Conservation (phyloP, 2,888 invertebrate genomes). For the Eilema caniola region DNA sequence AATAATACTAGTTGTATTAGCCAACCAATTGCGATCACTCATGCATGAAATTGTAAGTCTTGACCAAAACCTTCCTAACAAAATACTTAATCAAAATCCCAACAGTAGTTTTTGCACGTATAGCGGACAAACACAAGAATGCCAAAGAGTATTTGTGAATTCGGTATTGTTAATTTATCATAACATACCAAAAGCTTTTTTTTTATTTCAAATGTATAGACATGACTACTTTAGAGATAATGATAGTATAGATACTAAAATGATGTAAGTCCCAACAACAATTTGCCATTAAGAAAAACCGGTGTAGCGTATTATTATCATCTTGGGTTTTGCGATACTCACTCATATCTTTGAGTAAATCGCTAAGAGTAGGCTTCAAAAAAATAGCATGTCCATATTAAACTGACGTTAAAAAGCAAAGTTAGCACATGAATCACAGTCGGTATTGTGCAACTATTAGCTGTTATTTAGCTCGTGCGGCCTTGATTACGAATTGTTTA, state of each 20-base stretch:
- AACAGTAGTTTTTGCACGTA: no score
- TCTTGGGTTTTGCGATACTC: background rate
- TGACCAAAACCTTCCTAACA: no score
- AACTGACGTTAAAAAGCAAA: background rate
- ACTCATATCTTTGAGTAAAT: background rate
- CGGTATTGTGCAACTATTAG: background rate
- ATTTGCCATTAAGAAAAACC: background rate
- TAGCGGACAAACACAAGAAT: no score
- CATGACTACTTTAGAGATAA: no score
- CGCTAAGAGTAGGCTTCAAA: background rate
- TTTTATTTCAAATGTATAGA: no score
- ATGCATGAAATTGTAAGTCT: no score
- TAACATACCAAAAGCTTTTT: no score
- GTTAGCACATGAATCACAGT: background rate
- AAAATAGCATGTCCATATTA: background rate
- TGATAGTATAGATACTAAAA: background rate
- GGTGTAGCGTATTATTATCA: background rate
- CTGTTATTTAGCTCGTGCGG: background rate
- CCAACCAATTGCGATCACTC: no score
- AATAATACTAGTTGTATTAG: no score
- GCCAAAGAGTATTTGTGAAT: no score
- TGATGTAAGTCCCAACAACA: background rate
- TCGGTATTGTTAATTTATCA: no score
- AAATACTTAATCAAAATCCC: no score
- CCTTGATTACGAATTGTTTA: conserved; percentile 31